A percentile compares a stretch with the other conserved stretches of the same genome.
Evolutionary conservation across 2,113 vertebrate genomes (phyloP).

Genomic region (Benitochromis conjunctus): DNA sequence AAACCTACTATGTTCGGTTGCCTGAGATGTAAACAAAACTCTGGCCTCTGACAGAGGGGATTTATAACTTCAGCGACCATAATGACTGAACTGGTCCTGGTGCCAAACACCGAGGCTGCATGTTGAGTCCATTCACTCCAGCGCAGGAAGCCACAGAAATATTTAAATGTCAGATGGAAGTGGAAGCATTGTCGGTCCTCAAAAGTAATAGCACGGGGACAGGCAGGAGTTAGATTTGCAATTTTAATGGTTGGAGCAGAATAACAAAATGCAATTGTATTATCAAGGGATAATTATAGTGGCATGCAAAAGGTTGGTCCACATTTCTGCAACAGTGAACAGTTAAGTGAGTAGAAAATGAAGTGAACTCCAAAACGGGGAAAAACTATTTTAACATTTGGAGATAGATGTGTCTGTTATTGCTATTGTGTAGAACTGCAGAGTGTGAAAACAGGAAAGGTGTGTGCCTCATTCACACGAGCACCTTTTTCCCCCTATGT

Average conservation of each 20-base stretch:
- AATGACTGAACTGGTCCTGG: slow-evolving; percentile 10
- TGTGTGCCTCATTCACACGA: background rate
- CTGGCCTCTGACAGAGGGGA: slow-evolving; percentile 40
- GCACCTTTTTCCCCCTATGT: background rate
- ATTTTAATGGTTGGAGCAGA: background rate
- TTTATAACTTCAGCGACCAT: background rate
- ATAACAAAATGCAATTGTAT: slow-evolving; percentile 2
- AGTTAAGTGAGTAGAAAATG: background rate
- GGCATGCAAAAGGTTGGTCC: background rate
- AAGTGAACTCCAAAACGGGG: background rate
- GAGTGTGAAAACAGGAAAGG: background rate
- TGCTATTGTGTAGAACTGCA: background rate
- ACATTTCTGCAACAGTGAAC: background rate
- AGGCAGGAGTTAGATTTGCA: background rate
- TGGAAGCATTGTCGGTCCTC: background rate
- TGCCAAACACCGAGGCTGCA: slow-evolving; percentile 8
- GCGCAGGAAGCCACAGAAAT: background rate
- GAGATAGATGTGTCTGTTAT: background rate
- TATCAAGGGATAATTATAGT: background rate
- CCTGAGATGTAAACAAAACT: slow-evolving; percentile 31
- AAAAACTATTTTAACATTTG: background rate
- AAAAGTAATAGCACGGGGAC: background rate
- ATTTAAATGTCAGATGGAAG: slow-evolving; percentile 54
- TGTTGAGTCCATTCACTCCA: slow-evolving; percentile 3
- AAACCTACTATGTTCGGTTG: background rate